Evolutionary conservation across 1,140 invertebrate species (phyloP), one percentile per base, ranked within the genome.

Genomic region (Zaprionus ghesquierei): DNA sequence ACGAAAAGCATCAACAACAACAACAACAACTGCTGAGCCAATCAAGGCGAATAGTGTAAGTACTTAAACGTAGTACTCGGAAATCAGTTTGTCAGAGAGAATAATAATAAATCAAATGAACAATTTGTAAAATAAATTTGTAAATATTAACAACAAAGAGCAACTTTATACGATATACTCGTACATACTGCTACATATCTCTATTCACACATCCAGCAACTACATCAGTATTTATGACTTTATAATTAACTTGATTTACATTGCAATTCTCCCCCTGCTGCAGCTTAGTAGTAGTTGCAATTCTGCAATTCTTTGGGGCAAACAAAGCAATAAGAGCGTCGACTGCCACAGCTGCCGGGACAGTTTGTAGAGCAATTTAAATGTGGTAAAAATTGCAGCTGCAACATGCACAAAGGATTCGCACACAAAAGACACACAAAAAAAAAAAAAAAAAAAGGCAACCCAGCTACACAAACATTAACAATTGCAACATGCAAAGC

Each of bases 341-440:
- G 18, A 20, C 41, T 64, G 53, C 31, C 46, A 41, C 22, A 54
- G 3, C 31, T 29, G 31, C 29, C 15, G 50, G 22, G 33, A 62
- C 31, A 27, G n/a, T 49, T 51, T 51, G 55, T 29, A 18, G 20
- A 41, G 61, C 53, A 58, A 27, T 61, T 58, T 33, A 54, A 64
- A 64, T 56, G 31, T 56, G 68, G 60, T 6, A 35, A 50, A 44
- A 64, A 38, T n/a, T 58, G 31, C 29, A 58, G 13, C 27, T 54
- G 31, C 20, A 33, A 51, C 50, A 29, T 38, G 12, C 29, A 44
- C 38, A 59, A 22, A 56, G 56, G 22, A 31, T 49, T 35, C 29
- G 13, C 20, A 15, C 13, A 35, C 20, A 20, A 66, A 66, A 44
- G 54, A 38, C 22, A 55, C 38, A 31, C 25, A 62, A 38, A n/a